These are phyloP conservation scores for Achatina immaculata DNA, from an alignment of 1,140 invertebrate genomes.

Conservation along the genomic window DNA sequence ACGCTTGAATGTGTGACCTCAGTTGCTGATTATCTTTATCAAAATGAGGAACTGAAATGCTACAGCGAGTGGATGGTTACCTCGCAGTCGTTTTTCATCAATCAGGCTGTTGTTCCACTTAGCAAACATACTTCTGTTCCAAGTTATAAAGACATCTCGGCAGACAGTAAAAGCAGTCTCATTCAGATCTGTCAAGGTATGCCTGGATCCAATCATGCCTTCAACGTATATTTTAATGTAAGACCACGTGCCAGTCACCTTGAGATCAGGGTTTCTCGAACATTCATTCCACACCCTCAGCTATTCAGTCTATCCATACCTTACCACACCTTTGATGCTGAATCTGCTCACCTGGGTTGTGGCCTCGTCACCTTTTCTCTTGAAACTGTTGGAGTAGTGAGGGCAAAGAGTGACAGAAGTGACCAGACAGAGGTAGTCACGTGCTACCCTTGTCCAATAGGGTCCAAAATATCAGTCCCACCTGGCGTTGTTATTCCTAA, in stretches of 20 bases:
- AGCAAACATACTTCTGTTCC: conserved; percentile 18
- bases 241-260: background rate
- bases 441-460: conserved; percentile 31
- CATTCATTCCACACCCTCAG: background rate
- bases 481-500: background rate
- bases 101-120: conserved; percentile 29
- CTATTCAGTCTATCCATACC: conserved; percentile 29
- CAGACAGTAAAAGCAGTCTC: background rate
- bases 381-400: background rate
- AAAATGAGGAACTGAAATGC: conserved; percentile 16
- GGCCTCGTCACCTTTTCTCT: conserved; percentile 25
- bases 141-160: background rate
- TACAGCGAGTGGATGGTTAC: conserved; percentile 37
- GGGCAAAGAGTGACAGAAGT: background rate
- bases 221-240: background rate
- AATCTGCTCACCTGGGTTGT: background rate
- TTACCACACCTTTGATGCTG: conserved; percentile 4
- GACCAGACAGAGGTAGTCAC: background rate
- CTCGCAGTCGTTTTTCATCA: conserved; percentile 12
- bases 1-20: conserved; percentile 14
- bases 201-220: background rate
- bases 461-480: conserved; percentile 14
- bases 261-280: background rate
- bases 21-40: background rate
- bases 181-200: conserved; percentile 13